A percentile compares a stretch with the other conserved stretches of the same genome.
These are phyloP conservation scores for Crotalus helleri DNA, from an alignment of 2,113 vertebrate genomes.

Conservation along the genomic window DNA sequence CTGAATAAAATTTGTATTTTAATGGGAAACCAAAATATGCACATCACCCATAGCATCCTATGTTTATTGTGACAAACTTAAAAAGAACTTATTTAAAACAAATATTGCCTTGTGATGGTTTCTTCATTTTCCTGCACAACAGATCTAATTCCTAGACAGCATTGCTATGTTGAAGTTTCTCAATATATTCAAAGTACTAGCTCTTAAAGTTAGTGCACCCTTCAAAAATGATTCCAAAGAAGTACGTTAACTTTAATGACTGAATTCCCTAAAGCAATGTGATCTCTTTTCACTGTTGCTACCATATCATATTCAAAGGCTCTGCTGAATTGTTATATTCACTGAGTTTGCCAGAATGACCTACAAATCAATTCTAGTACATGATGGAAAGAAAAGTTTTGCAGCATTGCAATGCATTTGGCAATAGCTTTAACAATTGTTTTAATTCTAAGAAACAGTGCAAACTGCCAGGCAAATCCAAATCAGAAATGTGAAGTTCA, in stretches of 20 bases:
- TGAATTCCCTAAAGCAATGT: not conserved
- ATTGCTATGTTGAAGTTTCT: not conserved
- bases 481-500: not conserved
- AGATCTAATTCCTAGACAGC: not conserved
- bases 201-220: not conserved
- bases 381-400: not conserved
- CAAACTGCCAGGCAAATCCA: not conserved
- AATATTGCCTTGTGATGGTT: not conserved
- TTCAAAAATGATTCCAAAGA: not conserved
- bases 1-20: not conserved
- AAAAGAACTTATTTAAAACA: not conserved
- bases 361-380: not conserved
- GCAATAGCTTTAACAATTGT: not conserved
- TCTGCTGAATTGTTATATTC: not conserved
- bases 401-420: not conserved
- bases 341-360: not conserved
- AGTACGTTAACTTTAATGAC: not conserved
- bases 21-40: not conserved
- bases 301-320: not conserved
- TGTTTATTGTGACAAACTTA: not conserved
- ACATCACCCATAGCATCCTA: not conserved
- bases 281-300: not conserved
- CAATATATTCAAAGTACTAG: not conserved
- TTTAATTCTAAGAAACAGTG: not conserved
- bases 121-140: not conserved